Conservation (phyloP, 2,888 invertebrate genomes). For the Cheilosia variabilis region DNA sequence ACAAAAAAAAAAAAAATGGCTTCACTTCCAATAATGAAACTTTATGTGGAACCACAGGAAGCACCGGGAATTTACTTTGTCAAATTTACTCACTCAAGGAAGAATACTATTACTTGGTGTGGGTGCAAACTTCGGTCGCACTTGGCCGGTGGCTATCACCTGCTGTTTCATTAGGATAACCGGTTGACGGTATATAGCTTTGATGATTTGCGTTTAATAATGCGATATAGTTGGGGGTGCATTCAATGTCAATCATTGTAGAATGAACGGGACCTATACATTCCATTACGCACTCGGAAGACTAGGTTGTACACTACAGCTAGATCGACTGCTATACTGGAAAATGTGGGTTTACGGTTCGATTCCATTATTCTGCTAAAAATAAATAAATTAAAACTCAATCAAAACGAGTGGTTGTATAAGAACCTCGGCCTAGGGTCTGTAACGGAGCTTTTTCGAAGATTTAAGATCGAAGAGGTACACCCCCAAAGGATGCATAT, state of each 20-base stretch:
- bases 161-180: constrained; percentile 36
- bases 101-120: constrained; percentile 4
- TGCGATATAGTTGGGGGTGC: neutral
- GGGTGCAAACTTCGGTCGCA: constrained; percentile 23
- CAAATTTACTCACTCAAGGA: constrained; percentile 52
- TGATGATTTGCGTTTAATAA: constrained; percentile 15
- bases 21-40: constrained; percentile 58
- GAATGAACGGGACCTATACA: no score
- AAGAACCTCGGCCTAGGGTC: no score
- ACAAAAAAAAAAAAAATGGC: constrained; percentile 19
- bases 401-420: no score
- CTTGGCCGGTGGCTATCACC: constrained; percentile 34
- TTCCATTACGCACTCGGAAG: no score
- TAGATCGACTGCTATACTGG: no score
- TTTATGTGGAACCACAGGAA: constrained; percentile 60
- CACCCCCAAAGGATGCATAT: no score
- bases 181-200: constrained; percentile 13
- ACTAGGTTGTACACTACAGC: no score
- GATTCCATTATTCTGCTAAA: no score
- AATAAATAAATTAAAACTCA: no score
- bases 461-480: no score
- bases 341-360: no score
- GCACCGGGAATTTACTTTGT: constrained; percentile 52
- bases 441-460: no score
- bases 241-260: neutral